Conservation (phyloP, 2,797 vertebrate genomes). For the Pangasius macronema region DNA sequence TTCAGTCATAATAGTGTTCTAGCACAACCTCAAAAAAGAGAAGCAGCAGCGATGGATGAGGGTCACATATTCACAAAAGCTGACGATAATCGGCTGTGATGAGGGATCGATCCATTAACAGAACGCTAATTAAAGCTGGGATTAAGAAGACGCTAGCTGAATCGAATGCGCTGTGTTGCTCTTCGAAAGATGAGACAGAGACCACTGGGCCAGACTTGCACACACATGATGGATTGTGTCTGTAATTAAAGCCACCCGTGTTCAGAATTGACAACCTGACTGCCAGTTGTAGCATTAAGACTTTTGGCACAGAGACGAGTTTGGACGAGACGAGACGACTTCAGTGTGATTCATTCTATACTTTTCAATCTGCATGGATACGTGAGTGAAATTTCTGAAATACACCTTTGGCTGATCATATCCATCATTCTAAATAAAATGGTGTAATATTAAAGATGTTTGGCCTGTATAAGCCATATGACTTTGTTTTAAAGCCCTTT, state of each 20-base stretch:
- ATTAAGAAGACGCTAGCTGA: conserved; percentile 40
- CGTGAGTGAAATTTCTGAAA: background rate
- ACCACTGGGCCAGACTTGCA: conserved; percentile 34
- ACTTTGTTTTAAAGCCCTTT: background rate
- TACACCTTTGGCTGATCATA: background rate
- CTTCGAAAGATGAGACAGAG: conserved; percentile 36
- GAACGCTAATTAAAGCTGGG: conserved; percentile 46
- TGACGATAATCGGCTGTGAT: conserved; percentile 29
- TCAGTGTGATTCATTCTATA: background rate
- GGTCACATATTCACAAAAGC: conserved; percentile 26
- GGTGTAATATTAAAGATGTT: background rate
- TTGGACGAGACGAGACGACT: background rate
- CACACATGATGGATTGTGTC: conserved; percentile 41
- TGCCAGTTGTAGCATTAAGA: background rate
- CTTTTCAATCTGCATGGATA: background rate
- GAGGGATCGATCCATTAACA: conserved; percentile 43
- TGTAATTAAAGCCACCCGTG: conserved; percentile 47
- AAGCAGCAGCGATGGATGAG: background rate
- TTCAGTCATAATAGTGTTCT: background rate
- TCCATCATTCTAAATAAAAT: background rate
- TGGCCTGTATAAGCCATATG: background rate
- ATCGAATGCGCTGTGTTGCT: conserved; percentile 30
- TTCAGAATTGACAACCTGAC: background rate
- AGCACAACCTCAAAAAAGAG: conserved; percentile 8
- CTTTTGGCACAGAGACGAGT: background rate